phyloP scores from a whole-genome alignment of 2,888 invertebrate genomes.

The Dendrolimus pini region DNA sequence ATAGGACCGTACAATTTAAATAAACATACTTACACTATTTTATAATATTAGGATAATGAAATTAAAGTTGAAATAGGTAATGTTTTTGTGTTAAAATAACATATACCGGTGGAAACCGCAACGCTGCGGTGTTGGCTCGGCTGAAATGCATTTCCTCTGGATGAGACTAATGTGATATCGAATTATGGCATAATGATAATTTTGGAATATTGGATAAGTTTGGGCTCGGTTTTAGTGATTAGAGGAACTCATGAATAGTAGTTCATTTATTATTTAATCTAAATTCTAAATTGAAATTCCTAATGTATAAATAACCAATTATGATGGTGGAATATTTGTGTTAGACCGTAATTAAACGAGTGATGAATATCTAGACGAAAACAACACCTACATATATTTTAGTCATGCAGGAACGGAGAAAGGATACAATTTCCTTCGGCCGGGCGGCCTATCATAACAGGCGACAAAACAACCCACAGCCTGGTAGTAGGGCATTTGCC shows the following conservation, averaged over 20 bases:
- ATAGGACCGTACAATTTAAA: too few relatives aligned
- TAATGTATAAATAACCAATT: conserved; percentile 4
- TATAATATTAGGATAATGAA: background rate
- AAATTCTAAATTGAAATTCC: conserved; percentile 4
- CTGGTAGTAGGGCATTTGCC: too few relatives aligned
- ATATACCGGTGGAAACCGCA: conserved; percentile 1
- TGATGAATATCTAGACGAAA: too few relatives aligned
- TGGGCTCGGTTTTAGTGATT: background rate
- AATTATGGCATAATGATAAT: background rate
- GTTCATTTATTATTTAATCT: background rate
- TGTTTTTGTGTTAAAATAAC: conserved; percentile 7
- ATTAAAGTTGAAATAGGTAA: background rate
- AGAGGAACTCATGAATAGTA: background rate
- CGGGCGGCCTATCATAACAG: too few relatives aligned
- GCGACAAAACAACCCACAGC: too few relatives aligned
- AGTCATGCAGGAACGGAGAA: too few relatives aligned
- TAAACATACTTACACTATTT: too few relatives aligned
- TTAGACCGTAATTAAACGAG: too few relatives aligned
- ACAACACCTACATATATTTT: too few relatives aligned
- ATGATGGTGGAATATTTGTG: too few relatives aligned
- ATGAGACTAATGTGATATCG: background rate
- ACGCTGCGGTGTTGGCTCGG: background rate
- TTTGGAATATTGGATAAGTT: background rate
- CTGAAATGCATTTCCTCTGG: conserved; percentile 1
- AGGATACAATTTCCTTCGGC: too few relatives aligned